Percentiles rank a stretch among this genome's conserved stretches.
phyloP scores from a whole-genome alignment of 2,888 invertebrate genomes.

The Rhyacophila evoluta region DNA sequence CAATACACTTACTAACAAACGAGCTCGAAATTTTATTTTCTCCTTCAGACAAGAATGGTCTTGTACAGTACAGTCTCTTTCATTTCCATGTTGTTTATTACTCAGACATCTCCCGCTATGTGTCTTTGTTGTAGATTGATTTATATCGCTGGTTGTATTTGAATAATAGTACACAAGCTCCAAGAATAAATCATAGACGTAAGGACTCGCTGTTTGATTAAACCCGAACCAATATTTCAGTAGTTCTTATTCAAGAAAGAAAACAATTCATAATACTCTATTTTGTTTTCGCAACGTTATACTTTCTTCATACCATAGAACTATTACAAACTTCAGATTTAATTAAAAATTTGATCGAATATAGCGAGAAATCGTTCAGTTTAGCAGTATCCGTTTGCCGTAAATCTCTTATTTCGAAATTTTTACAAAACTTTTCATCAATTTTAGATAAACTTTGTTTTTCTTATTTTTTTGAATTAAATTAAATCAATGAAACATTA shows the following conservation, averaged over 20 bases:
- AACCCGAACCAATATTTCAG: constrained; percentile 29
- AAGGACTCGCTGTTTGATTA: constrained; percentile 49
- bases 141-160: constrained; percentile 49
- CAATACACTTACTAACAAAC: neutral
- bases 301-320: neutral
- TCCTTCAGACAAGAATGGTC: neutral
- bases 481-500: too few relatives aligned
- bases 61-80: constrained; percentile 32
- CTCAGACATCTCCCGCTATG: constrained; percentile 32
- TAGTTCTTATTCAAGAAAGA: constrained; percentile 26
- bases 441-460: too few relatives aligned
- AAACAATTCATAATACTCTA: neutral
- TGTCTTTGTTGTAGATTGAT: constrained; percentile 45
- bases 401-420: too few relatives aligned
- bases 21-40: neutral
- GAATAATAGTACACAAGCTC: constrained; percentile 48
- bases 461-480: too few relatives aligned
- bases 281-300: neutral
- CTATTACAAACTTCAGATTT: too few relatives aligned
- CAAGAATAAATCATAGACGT: constrained; percentile 46
- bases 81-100: constrained; percentile 29
- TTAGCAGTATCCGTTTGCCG: too few relatives aligned
- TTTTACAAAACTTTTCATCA: too few relatives aligned
- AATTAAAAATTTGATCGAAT: too few relatives aligned
- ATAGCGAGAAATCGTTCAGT: too few relatives aligned